These are phyloP conservation scores for Antheraea yamamai DNA, from an alignment of 2,888 invertebrate species.

Conservation along the genomic window DNA sequence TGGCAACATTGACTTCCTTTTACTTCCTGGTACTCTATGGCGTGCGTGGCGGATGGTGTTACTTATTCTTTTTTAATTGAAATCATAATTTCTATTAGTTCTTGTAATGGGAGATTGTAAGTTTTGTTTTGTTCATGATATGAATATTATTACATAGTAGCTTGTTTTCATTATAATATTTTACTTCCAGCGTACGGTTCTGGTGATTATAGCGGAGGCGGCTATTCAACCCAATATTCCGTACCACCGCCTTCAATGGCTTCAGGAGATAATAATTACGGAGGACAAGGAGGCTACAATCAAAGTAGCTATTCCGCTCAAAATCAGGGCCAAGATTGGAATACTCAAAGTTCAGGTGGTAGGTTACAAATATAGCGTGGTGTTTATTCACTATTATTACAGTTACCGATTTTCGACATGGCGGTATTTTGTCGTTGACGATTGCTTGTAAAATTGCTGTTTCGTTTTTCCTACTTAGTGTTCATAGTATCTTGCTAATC, in stretches of 20 bases:
- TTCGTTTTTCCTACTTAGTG: neutral
- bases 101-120: slow-evolving; percentile 52
- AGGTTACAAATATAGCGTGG: slow-evolving; percentile 27
- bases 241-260: slow-evolving; percentile 71
- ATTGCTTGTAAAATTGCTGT: neutral
- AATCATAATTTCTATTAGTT: neutral
- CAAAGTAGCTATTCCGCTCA: slow-evolving; percentile 61
- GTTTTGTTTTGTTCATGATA: slow-evolving; percentile 27
- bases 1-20: slow-evolving; percentile 17
- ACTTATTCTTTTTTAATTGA: neutral
- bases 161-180: neutral
- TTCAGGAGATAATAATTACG: slow-evolving; percentile 66
- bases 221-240: slow-evolving; percentile 73
- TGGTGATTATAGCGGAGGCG: slow-evolving; percentile 66
- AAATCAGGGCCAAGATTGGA: slow-evolving; percentile 64
- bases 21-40: slow-evolving; percentile 15
- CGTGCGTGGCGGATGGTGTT: slow-evolving; percentile 37
- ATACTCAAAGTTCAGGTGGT: slow-evolving; percentile 58
- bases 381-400: neutral
- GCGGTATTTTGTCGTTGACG: neutral
- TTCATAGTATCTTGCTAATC: neutral
- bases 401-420: slow-evolving; percentile 3
- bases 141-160: neutral
- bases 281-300: slow-evolving; percentile 59
- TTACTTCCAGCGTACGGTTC: slow-evolving; percentile 56